Base-by-base conservation (phyloP, 2,888 invertebrate genomes). In the Pelosia muscerda region DNA sequence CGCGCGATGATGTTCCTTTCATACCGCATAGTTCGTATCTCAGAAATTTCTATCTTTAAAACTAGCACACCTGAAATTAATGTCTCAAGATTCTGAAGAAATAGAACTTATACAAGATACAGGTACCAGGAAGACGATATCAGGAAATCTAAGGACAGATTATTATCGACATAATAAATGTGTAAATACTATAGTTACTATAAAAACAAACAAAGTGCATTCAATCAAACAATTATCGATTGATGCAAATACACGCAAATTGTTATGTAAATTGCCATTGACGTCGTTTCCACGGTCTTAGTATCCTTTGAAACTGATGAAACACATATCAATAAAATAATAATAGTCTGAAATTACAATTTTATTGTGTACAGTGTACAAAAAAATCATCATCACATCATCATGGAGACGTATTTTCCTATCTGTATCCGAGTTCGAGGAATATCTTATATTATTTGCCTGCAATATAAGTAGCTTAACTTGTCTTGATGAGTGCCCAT, bases 181-280 rank as follows among this genome's bases (percentile, higher is more conserved):
- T 42, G 15, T 9, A 38, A 34, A 56, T 23, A 26, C 11, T 28
- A 53, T 57, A 56, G 8, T n/a, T 25, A 56, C 23, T 26, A 34
- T 22, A 25, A 58, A 34, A 11, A 49, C 23, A 63, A 65, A 72
- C 57, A 57, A 3, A 10, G 38, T 70, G 63, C 63, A 66, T 25
- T 66, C 19, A 63, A 6, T 31, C 42, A 42, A 65, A 67, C 65
- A 68, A 59, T 67, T 69, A 73, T 75, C 71, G 69, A 71, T 79
- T 65, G 58, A 68, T 72, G 62, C 66, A 72, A 69, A 73, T 66
- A 72, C 62, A 34, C 66, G 66, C 65, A 69, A 66, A 71, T 67
- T 69, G 56, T 55, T 69, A 69, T 71, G 66, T 68, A 71, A 75
- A 69, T 31, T 70, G 62, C 60, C 64, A 68, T 69, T 73, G 66